Base-by-base conservation (phyloP, 1,140 invertebrate species). In the Trichomalopsis sarcophagae region DNA sequence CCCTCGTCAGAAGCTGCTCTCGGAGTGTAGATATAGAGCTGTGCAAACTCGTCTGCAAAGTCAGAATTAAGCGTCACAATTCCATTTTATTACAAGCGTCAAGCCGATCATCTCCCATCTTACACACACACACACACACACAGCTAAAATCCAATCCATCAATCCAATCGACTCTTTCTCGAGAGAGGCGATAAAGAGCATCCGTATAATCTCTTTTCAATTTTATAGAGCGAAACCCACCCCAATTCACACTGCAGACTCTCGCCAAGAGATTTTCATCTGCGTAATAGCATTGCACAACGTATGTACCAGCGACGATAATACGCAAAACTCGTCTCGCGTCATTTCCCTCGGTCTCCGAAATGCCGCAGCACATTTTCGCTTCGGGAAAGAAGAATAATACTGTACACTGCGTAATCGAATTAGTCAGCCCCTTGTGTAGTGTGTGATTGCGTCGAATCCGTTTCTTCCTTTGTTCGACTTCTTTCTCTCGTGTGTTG, bases 361-460 rank as follows among this genome's bases (percentile, higher is more conserved):
- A 71, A 50, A 21, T 27, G 30, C 6, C 36, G 21, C 44, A 81
- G 77, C 55, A 62, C 55, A 62, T 62, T 62, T 17, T 17, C 55
- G 23, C n/a, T 78, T 81, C 86, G 71, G 80, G 71, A 75, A 73
- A 73, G 76, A 79, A 86, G 85, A 36, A 82, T 83, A 82, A 27
- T 17, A 21, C 3, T 21, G 88, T 62, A 21, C 6, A 88, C 90
- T 90, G 85, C 89, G 90, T 92, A 92, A 91, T 91, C 89, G 90
- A 92, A 92, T 92, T 92, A 91, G 89, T 87, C 88, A 88, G 27
- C 89, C 91, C 91, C 89, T 91, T 86, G 89, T 89, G 89, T 87
- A 90, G 90, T 91, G 91, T 91, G 91, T 91, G 91, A 92, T 92
- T 92, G 91, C 91, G 87, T 88, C 86, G 86, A 86, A 81, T 89